These are phyloP conservation scores for Heliconius nattereri DNA, from an alignment of 1,140 invertebrate species.

Conservation along the genomic window DNA sequence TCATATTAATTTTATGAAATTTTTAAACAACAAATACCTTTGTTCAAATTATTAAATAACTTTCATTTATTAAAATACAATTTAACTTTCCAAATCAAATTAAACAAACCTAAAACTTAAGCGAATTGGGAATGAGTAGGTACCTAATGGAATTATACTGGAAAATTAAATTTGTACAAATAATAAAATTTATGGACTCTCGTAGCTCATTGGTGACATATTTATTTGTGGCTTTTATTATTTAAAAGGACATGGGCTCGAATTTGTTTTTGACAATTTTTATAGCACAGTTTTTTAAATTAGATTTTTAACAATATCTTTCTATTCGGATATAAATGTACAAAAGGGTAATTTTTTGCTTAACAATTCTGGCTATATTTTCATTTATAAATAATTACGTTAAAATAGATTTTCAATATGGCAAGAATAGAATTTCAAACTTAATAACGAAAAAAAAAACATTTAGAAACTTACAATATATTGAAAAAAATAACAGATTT, in stretches of 20 bases:
- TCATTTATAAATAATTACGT: too few species aligned
- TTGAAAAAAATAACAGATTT: too few species aligned
- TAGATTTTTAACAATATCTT: too few species aligned
- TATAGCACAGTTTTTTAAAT: too few species aligned
- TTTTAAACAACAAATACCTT: constrained; percentile 9
- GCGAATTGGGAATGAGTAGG: constrained; percentile 6
- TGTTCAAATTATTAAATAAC: constrained; percentile 1
- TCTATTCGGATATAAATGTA: too few species aligned
- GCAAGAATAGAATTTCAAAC: too few species aligned
- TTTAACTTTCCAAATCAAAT: constrained; percentile 11
- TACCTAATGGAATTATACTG: constrained; percentile 13
- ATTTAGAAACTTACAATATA: too few species aligned
- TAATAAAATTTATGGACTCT: background rate
- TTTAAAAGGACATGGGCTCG: background rate
- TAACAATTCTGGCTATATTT: too few species aligned
- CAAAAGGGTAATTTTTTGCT: too few species aligned
- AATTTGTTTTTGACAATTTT: background rate
- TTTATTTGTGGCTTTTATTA: background rate
- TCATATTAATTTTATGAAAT: background rate
- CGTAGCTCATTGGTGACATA: background rate
- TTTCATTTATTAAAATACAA: constrained; percentile 1
- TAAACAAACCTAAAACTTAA: constrained; percentile 13
- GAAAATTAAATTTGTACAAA: background rate
- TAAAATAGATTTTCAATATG: too few species aligned
- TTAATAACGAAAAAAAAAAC: too few species aligned